Evolutionary conservation across 1,140 invertebrate genomes (phyloP), one percentile per base, ranked within the genome.

Genomic region (Musca domestica): DNA sequence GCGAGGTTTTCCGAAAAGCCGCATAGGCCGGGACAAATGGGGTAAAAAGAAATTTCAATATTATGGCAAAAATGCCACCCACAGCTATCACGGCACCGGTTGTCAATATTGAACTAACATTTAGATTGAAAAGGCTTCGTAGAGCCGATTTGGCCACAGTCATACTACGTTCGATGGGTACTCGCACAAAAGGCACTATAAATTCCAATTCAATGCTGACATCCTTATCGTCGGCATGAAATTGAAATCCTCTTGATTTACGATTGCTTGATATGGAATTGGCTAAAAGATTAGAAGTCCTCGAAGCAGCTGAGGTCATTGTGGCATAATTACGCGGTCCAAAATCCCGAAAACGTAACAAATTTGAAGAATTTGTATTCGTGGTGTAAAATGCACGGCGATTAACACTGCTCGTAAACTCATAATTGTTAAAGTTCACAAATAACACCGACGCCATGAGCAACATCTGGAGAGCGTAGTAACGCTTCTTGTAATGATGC

Each of bases 151-250:
- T 64, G 17, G 77, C 74, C 46, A 79, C 9, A 6, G 69, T 56
- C 61, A 79, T 74, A 70, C 75, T 76, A 3, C 77, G 68, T 22
- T 69, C 68, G 0, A 76, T 71, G 0, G 77, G 77, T 7, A 79
- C 25, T 0, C 68, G 66, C 0, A 79, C 9, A 25, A 79, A 76
- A 0, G 77, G 77, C 19, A 79, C 68, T 4, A 79, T 77, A 23
- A 79, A 79, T 61, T 79, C 77, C 69, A 79, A 9, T n/a, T 79
- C 77, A 25, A 79, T 72, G 52, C 69, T 74, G 14, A 79, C 70
- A 68, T 79, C 77, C 30, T 72, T 70, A 17, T 69, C 77, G 23
- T 64, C 74, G n/a, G 75, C 73, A 67, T 72, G 72, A 49, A 79
- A 77, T 63, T 79, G 77, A 17, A 79, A 77, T 17, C 77, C 77